phyloP scores from a whole-genome alignment of 2,797 vertebrate species.

The Syncerus caffer region DNA sequence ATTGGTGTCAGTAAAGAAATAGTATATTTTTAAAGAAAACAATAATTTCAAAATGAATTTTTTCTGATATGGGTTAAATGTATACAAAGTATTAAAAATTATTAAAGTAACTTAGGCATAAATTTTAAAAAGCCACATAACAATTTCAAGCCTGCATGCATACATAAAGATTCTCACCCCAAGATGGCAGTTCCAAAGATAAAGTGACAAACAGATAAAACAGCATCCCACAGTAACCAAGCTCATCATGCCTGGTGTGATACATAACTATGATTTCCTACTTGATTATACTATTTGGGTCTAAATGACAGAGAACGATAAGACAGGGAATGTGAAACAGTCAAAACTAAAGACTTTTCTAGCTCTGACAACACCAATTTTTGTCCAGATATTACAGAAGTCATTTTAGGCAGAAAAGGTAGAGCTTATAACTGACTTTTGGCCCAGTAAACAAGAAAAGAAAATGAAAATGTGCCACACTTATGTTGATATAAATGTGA shows the following conservation, averaged over 20 bases:
- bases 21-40: neutral
- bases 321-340: neutral
- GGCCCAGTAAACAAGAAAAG: neutral
- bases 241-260: neutral
- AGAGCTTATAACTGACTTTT: neutral
- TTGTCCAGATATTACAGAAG: neutral
- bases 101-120: neutral
- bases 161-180: neutral
- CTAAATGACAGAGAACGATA: neutral
- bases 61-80: neutral
- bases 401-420: neutral
- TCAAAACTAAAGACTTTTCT: neutral
- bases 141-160: neutral
- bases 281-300: neutral
- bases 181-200: neutral
- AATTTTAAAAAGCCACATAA: neutral
- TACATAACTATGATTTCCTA: neutral
- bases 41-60: neutral
- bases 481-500: neutral
- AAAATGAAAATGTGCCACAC: neutral
- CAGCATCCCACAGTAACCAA: neutral
- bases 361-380: neutral
- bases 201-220: neutral
- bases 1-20: neutral
- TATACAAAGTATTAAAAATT: neutral